Evolutionary conservation across 2,113 vertebrate species (phyloP), one percentile per base, ranked within the genome.

Genomic region (Megatriorchis doriae): DNA sequence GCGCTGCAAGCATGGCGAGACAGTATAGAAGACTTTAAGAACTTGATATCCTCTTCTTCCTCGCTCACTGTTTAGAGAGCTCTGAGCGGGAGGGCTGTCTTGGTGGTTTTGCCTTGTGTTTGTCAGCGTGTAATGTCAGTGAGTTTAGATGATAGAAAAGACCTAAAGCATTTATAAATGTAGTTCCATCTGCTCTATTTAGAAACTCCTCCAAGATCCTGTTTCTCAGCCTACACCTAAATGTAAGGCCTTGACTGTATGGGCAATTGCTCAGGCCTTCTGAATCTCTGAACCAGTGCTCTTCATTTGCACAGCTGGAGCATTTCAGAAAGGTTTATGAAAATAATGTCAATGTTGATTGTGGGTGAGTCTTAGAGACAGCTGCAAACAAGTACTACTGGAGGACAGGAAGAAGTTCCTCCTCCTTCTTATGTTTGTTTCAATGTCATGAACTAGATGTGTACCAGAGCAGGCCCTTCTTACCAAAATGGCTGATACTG

Each of bases 31-130:
- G 47, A 45, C 40, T 82, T 81, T 70, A 59, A 88, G 75, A 90
- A 55, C 34, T 25, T 62, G 36, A 6, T 53, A 10, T 45, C 23
- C 27, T 81, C 22, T 20, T 86, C 36, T 85, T 71, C 38, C 25
- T 58, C 0, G 0, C 32, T 68, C 12, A 5, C 16, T 90, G 23
- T 31, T 75, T 3, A 16, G 53, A 40, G 31, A 70, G 38, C 68
- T 93, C 40, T 27, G 9, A n/a, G 68, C 1, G 0, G 15, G 15
- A 43, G 47, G 26, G 9, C 29, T 58, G 34, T 43, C 48, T 43
- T 26, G 29, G 20, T 80, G 70, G 13, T 55, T 90, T 88, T 71
- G 63, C 29, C 45, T 70, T 62, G 16, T 80, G 63, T 38, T 94
- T 77, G 38, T 77, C 66, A 70, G 21, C 31, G 40, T 29, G 13